Evolutionary conservation across 2,113 vertebrate genomes (phyloP), one percentile per base, ranked within the genome.

Genomic region (Epinephelus fuscoguttatus): DNA sequence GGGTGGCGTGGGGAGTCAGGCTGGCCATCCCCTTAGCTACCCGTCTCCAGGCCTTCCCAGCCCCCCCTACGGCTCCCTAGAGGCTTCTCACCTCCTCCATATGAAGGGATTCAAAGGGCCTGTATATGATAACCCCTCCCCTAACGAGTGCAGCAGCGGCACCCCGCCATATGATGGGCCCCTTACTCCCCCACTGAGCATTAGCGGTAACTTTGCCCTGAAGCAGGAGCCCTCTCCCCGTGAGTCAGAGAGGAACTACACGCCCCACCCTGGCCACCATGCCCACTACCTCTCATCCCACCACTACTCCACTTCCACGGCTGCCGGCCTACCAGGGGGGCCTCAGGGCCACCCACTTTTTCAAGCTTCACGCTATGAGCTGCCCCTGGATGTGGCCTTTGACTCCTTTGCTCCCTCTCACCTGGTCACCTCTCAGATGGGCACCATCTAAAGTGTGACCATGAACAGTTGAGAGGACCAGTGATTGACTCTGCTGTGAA

Each of bases 41-140:
- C 97, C 98, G 40, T 97, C 97, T 64, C 96, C 97, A 0, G 98
- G 98, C 57, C 96, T 99, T 33, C 98, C 98, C 6, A 99, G 98
- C 84, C 98, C 98, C 0, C 98, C 98, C 2, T 99, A 99, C 0
- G 98, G 98, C 59, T 96, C 96, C 75, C 90, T 98, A 92, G 98
- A 99, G 81, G 93, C 95, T 40, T 93, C 97, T 1, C 97, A 98
- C 72, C 94, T 98, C 86, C 94, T 98, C 88, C 97, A 97, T 73
- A 92, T 99, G 68, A 99, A 99, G 75, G 97, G 97, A 81, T 97
- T 96, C 93, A 98, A 98, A 93, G 94, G 93, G 71, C 92, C 94
- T 57, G 92, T 96, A 0, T 98, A 97, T 2, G 96, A 97, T 63
- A 94, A 91, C 89, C 96, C 95, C 33, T 96, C 96, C 71, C 93